phyloP scores from a whole-genome alignment of 2,113 vertebrate genomes.

The Hyperoodon ampullatus region DNA sequence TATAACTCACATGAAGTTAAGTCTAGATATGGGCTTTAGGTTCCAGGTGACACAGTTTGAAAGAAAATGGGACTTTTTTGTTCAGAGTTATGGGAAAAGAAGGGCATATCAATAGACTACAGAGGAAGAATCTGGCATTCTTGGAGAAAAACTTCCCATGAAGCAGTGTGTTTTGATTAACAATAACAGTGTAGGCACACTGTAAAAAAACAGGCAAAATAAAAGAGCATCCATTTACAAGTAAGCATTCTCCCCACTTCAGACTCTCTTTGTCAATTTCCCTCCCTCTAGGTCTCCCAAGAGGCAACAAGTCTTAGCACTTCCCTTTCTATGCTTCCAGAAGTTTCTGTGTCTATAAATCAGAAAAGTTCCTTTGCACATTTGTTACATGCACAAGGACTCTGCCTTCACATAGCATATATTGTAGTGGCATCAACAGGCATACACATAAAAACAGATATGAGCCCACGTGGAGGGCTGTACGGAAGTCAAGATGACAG shows the following conservation, averaged over 20 bases:
- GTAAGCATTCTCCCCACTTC: not conserved
- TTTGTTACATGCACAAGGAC: not conserved
- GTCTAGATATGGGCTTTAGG: not conserved
- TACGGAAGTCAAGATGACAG: not conserved
- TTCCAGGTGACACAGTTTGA: not conserved
- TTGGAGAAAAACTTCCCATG: not conserved
- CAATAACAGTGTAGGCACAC: not conserved
- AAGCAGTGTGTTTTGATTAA: not conserved
- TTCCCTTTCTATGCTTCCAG: not conserved
- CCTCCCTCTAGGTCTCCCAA: not conserved
- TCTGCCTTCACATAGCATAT: not conserved
- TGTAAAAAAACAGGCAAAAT: not conserved
- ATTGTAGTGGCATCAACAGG: not conserved
- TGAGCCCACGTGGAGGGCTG: not conserved
- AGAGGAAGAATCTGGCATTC: not conserved
- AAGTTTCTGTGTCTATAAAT: not conserved
- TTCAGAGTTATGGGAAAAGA: not conserved
- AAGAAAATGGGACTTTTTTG: not conserved
- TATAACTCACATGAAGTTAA: not conserved
- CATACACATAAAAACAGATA: not conserved
- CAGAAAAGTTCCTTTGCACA: not conserved
- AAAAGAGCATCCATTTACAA: not conserved
- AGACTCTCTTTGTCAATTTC: not conserved
- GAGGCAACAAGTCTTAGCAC: not conserved
- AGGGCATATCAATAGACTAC: not conserved